Base-by-base conservation (phyloP, 2,113 vertebrate species). In the Melanotaenia duboulayi region DNA sequence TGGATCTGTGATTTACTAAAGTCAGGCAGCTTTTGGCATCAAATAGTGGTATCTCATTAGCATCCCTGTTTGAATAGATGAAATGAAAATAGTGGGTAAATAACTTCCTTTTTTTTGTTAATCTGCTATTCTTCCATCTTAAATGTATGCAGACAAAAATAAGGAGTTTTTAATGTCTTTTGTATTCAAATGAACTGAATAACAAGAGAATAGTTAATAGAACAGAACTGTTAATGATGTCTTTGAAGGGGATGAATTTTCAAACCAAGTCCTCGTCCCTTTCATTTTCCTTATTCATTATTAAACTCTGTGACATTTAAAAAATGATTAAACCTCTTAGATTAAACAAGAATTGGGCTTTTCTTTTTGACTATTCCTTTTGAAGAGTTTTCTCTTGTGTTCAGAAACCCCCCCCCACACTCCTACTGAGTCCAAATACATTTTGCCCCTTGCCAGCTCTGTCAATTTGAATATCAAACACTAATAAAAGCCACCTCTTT, bases 391-490 rank as follows among this genome's bases (percentile, higher is more conserved):
- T 64, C 78, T 68, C 50, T 19, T 25, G 40, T 52, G 23, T 61
- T 81, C 22, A 3, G 71, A 82, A 71, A 46, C 48, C 56, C 56
- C 40, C 20, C 62, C 64, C 25, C 11, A n/a, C n/a, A 17, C 72
- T 51, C 51, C 65, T 82, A 71, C 74, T 75, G 82, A 71, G 79
- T 77, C 32, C 0, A 78, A 85, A 80, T 83, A 54, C 44, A 70
- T 86, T 77, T 60, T 3, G 17, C 57, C 82, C 51, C 79, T 64
- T 12, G 65, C 80, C 76, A 64, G 71, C 67, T 75, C 87, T 85
- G 91, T 90, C 54, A 75, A 91, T 89, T 92, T 92, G 64, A 92
- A 92, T 92, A 90, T 90, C 87, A 91, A 87, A 90, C 80, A 42
- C 55, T 61, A 70, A 84, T 86, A 87, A 87, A 80, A 89, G 87